Base-by-base conservation (phyloP, 35 echinoderm and acorn worm species). In the Diadema setosum region DNA sequence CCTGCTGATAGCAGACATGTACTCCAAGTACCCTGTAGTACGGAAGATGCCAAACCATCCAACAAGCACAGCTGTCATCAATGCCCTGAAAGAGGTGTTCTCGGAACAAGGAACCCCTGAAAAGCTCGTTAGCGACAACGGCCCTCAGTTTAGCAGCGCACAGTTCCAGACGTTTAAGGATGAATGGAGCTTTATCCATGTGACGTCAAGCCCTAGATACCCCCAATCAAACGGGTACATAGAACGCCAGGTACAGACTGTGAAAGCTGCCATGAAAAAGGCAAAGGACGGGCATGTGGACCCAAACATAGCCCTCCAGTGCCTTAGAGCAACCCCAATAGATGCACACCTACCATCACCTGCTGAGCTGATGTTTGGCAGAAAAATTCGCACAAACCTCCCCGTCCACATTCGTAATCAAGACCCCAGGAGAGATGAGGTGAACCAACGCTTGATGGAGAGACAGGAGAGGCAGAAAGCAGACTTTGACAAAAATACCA, bases 331-430 rank as follows among this genome's bases (percentile, higher is more conserved):
- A 3, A 91, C 93, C 17, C 88, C 88, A 5, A n/a, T 95, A 3
- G 93, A 95, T 55, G 45, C 27, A 6, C 48, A 82, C 25, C 58
- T 95, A n/a, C 80, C 88, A 42, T 84, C 75, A 1, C 93, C 93
- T 17, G 84, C 88, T 9, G 88, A 95, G 82, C 82, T 91, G 17
- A 15, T 95, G 2, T 76, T 56, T 36, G 46, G 73, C 15, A 43
- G 84, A 23, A 87, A 87, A 58, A 46, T 83, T 5, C 27, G 45
- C 18, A 52, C 69, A 17, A 87, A 30, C 74, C 26, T 91, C 9
- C 89, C 93, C 31, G 46, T 70, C 17, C 45, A 59, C 36, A 95
- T 91, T 29, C 60, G 45, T 2, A 93, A 93, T 55, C 59, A 70
- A 34, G 55, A 64, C 1, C 48, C 60, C 18, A 1, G 76, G 4